Percentiles rank a stretch among this genome's conserved stretches.
Evolutionary conservation across 1,140 invertebrate genomes (phyloP).

Genomic region (Chironomus tepperi): DNA sequence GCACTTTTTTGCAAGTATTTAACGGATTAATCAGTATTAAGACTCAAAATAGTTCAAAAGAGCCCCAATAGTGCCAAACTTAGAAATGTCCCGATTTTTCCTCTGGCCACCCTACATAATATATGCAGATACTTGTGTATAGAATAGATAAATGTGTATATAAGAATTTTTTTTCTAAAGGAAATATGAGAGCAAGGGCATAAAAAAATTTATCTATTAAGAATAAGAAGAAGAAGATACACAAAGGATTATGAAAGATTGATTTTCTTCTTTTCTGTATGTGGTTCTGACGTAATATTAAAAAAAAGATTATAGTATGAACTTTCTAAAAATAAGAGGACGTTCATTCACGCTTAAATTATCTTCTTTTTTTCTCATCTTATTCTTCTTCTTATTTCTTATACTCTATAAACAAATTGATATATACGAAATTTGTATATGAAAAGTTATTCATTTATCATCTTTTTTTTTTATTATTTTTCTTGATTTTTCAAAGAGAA

Average conservation of each 20-base stretch:
- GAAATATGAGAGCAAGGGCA: background rate
- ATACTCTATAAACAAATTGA: constrained; percentile 7
- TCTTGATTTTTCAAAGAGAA: background rate
- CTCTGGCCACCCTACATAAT: too few species aligned
- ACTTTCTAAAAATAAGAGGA: constrained; percentile 13
- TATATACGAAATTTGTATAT: background rate
- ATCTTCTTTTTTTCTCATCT: background rate
- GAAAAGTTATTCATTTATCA: constrained; percentile 9
- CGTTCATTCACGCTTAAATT: background rate
- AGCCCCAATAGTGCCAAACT: too few species aligned
- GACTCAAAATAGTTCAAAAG: too few species aligned
- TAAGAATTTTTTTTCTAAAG: background rate
- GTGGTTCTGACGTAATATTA: background rate
- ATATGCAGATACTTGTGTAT: background rate
- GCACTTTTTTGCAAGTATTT: too few species aligned
- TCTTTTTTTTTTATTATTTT: background rate
- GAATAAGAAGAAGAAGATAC: background rate
- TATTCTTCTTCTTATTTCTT: background rate
- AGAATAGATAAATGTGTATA: background rate
- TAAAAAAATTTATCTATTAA: background rate
- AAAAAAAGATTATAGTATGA: background rate
- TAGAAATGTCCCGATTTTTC: too few species aligned
- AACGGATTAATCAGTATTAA: too few species aligned
- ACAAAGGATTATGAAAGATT: constrained; percentile 13
- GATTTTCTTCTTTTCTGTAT: background rate